These are phyloP conservation scores for Copidosoma aretas DNA, from an alignment of 2,888 invertebrate species.

Conservation along the genomic window DNA sequence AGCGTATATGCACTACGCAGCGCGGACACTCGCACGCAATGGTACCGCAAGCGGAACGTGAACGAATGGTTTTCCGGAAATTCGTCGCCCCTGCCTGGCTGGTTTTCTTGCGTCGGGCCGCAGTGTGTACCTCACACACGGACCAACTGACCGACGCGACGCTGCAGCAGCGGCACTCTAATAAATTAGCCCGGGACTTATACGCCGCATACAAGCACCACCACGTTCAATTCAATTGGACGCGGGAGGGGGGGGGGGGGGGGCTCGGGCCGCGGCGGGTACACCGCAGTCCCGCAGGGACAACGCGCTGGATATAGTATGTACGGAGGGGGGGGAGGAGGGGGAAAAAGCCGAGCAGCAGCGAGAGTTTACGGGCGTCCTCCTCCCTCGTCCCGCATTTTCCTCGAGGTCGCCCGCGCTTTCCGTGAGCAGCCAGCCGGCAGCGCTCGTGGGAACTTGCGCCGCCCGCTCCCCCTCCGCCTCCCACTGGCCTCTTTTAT, in stretches of 20 bases:
- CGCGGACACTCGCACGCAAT: no score
- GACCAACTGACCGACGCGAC: no score
- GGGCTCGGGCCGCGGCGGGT: neutral
- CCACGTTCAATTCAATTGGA: neutral
- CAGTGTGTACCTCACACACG: no score
- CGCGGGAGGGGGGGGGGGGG: neutral
- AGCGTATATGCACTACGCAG: no score
- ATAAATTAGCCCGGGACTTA: neutral
- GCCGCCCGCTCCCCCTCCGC: neutral
- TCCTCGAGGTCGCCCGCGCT: neutral
- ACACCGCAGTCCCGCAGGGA: no score
- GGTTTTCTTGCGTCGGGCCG: no score
- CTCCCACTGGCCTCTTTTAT: conserved; percentile 15
- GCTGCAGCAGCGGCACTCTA: neutral
- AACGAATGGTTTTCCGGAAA: no score
- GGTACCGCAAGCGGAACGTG: no score
- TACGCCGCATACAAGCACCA: neutral
- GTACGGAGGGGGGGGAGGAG: no score
- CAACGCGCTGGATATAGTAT: no score
- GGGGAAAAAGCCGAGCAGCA: neutral
- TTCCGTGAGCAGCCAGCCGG: conserved; percentile 4
- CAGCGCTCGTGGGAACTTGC: conserved; percentile 25
- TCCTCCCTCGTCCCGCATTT: neutral
- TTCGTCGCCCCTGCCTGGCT: no score
- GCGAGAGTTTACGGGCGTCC: neutral